Evolutionary conservation across 2,888 invertebrate genomes (phyloP).

Genomic region (Parelbella ahira): DNA sequence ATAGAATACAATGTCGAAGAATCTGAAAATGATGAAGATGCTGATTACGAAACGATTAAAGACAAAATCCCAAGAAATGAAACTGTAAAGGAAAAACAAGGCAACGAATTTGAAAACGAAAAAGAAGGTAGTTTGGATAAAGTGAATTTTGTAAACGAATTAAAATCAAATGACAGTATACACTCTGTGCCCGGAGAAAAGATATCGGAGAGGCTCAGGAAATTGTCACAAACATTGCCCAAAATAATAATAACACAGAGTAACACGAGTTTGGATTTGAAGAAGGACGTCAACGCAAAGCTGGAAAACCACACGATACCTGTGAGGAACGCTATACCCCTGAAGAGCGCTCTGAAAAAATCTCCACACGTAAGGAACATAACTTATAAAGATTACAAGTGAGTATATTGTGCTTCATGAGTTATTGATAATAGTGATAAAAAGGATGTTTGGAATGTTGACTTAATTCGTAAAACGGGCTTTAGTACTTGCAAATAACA

Average conservation of each 20-base stretch:
- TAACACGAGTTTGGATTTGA: conserved; percentile 48
- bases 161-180: conserved; percentile 45
- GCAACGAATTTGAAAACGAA: conserved; percentile 22
- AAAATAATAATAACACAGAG: conserved; percentile 70
- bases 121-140: conserved; percentile 27
- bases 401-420: conserved; percentile 3
- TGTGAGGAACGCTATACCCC: neutral
- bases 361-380: conserved; percentile 6
- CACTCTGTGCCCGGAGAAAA: conserved; percentile 44
- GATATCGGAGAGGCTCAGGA: conserved; percentile 57
- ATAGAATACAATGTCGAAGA: conserved; percentile 14
- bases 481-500: no score
- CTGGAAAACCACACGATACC: conserved; percentile 23
- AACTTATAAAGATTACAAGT: conserved; percentile 24
- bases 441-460: no score
- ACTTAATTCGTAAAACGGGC: no score
- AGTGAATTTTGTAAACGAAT: conserved; percentile 51
- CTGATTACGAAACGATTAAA: conserved; percentile 47
- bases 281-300: conserved; percentile 25
- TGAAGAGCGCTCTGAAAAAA: conserved; percentile 30
- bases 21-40: conserved; percentile 28
- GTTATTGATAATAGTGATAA: no score
- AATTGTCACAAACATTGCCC: conserved; percentile 59
- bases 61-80: no score
- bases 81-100: neutral